Base-by-base conservation (phyloP, 1,140 invertebrate species). In the Drosophila ironensis region DNA sequence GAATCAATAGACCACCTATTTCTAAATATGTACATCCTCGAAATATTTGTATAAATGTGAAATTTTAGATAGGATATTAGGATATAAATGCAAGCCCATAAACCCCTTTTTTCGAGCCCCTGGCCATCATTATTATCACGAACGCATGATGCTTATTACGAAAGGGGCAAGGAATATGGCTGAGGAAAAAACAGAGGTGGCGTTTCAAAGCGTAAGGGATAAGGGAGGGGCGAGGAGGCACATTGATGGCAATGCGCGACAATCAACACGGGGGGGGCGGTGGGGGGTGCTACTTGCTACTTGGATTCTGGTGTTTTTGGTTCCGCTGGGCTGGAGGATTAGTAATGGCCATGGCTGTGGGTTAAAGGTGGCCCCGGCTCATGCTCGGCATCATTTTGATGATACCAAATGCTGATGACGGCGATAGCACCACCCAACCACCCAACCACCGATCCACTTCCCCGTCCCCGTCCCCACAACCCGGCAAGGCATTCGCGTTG, bases 181-280 rank as follows among this genome's bases (percentile, higher is more conserved):
- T n/a, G n/a, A n/a, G n/a, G n/a, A n/a, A n/a, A n/a, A n/a, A n/a
- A n/a, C n/a, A n/a, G n/a, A n/a, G n/a, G n/a, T n/a, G n/a, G n/a
- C n/a, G n/a, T n/a, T n/a, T n/a, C n/a, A n/a, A n/a, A n/a, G n/a
- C n/a, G n/a, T n/a, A n/a, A n/a, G n/a, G n/a, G n/a, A n/a, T n/a
- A n/a, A n/a, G n/a, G n/a, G n/a, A n/a, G n/a, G n/a, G n/a, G n/a
- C 25, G 22, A 5, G 37, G 35, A 28, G 24, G 11, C 33, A 28
- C 76, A 81, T 76, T 81, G 76, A 76, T 81, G 76, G 77, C 72
- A 82, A 82, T 53, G 76, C 73, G 78, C 77, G 77, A 82, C 77
- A 82, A 82, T 82, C 77, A 82, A 77, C 77, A 84, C 78, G 73
- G 72, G 50, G 50, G 52, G 17, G 35, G 17, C 37, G 28, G 19